Percentiles rank a stretch among this genome's conserved stretches.
phyloP scores from a whole-genome alignment of 2,888 invertebrate species.

The Xiphydria camelus region DNA sequence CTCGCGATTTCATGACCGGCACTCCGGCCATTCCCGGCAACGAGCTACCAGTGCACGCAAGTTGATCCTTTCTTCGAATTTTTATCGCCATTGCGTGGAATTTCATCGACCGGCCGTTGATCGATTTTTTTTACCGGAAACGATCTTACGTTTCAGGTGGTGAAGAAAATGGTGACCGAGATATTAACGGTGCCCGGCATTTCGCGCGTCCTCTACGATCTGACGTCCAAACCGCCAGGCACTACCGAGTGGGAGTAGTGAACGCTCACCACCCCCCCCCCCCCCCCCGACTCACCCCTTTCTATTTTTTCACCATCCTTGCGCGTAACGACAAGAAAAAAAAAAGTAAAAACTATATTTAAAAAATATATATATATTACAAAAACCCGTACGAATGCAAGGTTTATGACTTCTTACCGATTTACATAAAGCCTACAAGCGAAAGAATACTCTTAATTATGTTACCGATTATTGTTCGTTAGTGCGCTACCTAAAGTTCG shows the following conservation, averaged over 20 bases:
- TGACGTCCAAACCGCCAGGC: slow-evolving; percentile 98
- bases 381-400: slow-evolving; percentile 42
- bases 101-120: no score
- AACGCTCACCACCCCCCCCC: slow-evolving; percentile 31
- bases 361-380: slow-evolving; percentile 42
- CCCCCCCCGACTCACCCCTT: slow-evolving; percentile 37
- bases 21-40: slow-evolving; percentile 88
- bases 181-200: slow-evolving; percentile 85
- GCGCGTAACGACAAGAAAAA: slow-evolving; percentile 35
- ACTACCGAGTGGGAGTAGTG: slow-evolving; percentile 98
- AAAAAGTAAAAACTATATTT: slow-evolving; percentile 41
- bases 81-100: background rate
- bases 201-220: slow-evolving; percentile 94
- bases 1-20: slow-evolving; percentile 99
- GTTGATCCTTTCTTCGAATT: no score
- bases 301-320: slow-evolving; percentile 54
- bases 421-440: slow-evolving; percentile 39
- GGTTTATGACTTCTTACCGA: slow-evolving; percentile 47
- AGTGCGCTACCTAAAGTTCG: slow-evolving; percentile 33
- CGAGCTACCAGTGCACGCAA: slow-evolving; percentile 80
- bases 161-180: slow-evolving; percentile 87
- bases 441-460: no score
- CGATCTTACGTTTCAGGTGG: slow-evolving; percentile 66
- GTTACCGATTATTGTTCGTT: slow-evolving; percentile 37
- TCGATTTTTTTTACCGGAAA: background rate